A percentile compares a stretch with the other conserved stretches of the same genome.
phyloP scores from a whole-genome alignment of 2,797 vertebrate genomes.

The Gallinago stenura region DNA sequence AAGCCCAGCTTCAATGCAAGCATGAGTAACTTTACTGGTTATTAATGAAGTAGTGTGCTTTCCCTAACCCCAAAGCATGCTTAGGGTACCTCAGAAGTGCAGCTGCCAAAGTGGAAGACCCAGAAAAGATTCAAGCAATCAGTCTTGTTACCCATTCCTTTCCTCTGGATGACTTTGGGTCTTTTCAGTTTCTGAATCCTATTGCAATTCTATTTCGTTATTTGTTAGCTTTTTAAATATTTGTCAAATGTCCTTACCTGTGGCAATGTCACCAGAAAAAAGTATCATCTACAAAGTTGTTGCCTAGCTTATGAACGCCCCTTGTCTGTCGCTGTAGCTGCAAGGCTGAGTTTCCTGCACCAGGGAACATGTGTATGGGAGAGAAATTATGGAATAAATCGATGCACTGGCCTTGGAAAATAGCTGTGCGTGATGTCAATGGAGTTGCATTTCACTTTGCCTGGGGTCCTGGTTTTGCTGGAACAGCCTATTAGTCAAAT shows the following conservation, averaged over 20 bases:
- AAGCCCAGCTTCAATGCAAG: background rate
- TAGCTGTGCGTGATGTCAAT: background rate
- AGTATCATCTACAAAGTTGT: background rate
- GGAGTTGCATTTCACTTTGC: slow-evolving; percentile 23
- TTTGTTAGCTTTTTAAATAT: background rate
- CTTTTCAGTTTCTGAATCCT: background rate
- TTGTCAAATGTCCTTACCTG: background rate
- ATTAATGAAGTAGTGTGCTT: background rate
- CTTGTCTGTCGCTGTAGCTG: background rate
- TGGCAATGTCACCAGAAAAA: slow-evolving; percentile 1
- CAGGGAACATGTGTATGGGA: background rate
- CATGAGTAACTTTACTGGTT: background rate
- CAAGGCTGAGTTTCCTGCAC: background rate
- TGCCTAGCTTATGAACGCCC: background rate
- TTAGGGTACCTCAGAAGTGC: background rate
- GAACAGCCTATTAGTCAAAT: background rate
- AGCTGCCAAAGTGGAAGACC: background rate
- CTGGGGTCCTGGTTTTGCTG: slow-evolving; percentile 8
- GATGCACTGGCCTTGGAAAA: background rate
- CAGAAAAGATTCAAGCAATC: background rate
- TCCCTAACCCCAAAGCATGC: background rate
- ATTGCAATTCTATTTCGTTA: background rate
- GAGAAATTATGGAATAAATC: background rate
- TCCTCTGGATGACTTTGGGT: background rate
- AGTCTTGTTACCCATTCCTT: background rate